These are phyloP conservation scores for Fragum fragum DNA, from an alignment of 2,888 invertebrate species.

Conservation along the genomic window DNA sequence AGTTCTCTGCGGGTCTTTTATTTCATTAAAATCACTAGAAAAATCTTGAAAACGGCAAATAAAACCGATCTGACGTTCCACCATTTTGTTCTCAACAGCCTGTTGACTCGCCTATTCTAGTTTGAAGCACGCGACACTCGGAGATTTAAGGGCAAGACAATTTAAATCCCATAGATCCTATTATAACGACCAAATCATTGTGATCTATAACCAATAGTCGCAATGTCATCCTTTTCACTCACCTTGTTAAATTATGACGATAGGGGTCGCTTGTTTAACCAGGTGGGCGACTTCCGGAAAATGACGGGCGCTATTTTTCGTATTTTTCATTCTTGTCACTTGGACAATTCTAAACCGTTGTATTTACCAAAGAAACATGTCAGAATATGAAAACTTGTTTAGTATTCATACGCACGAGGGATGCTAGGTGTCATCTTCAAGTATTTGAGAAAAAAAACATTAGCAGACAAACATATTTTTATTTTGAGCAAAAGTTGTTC, in stretches of 20 bases:
- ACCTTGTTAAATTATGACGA: slow-evolving; percentile 29
- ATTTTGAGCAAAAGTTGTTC: not conserved
- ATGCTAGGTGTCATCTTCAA: slow-evolving; percentile 24
- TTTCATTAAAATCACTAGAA: no score
- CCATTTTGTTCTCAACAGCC: not conserved
- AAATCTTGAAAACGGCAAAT: no score
- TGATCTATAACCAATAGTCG: slow-evolving; percentile 12
- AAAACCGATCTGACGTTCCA: no score
- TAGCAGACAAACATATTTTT: not conserved
- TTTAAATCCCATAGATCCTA: slow-evolving; percentile 17
- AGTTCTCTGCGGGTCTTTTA: no score
- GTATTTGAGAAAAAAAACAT: not conserved
- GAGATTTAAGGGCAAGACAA: slow-evolving; percentile 18
- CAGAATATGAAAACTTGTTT: slow-evolving; percentile 24
- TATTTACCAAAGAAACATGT: slow-evolving; percentile 22
- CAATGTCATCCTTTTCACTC: slow-evolving; percentile 24
- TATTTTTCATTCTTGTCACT: slow-evolving; percentile 13
- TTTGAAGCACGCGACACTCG: slow-evolving; percentile 28
- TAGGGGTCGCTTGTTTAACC: slow-evolving; percentile 27
- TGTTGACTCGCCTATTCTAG: slow-evolving; percentile 23
- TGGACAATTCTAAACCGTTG: slow-evolving; percentile 21
- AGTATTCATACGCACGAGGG: slow-evolving; percentile 32
- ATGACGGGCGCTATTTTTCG: not conserved
- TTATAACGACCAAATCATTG: slow-evolving; percentile 17
- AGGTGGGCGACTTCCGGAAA: slow-evolving; percentile 27